Evolutionary conservation across 2,113 vertebrate genomes (phyloP).

Genomic region (Sialia sialis): DNA sequence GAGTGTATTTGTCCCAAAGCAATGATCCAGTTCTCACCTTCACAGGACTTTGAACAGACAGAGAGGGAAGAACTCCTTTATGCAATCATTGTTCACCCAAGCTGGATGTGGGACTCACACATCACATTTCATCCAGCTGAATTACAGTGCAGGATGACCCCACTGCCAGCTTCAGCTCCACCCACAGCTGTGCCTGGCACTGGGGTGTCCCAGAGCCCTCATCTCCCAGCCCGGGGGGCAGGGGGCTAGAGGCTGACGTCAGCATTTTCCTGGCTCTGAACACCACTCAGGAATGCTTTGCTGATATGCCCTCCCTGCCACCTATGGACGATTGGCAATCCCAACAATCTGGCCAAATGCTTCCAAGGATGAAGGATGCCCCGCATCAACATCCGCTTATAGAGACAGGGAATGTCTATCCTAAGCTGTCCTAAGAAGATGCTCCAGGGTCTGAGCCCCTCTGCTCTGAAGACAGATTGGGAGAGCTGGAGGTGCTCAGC

Average conservation of each 20-base stretch:
- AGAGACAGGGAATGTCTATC: neutral
- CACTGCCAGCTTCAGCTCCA: neutral
- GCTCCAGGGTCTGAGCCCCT: neutral
- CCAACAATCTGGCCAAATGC: accelerated
- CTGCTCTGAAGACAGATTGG: neutral
- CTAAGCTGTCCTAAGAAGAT: neutral
- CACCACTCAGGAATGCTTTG: neutral
- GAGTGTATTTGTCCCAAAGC: neutral
- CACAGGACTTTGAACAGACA: neutral
- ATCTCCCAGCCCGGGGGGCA: neutral
- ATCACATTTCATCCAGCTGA: neutral
- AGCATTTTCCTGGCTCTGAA: neutral
- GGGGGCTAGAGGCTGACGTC: neutral
- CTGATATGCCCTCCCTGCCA: neutral
- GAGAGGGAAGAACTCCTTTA: neutral
- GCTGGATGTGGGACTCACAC: neutral
- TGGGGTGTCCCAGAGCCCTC: neutral
- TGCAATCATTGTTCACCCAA: neutral
- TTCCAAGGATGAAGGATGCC: neutral
- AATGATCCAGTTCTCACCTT: neutral
- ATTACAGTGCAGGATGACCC: neutral
- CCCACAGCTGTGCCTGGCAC: neutral
- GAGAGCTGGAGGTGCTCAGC: neutral
- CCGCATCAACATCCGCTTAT: neutral
- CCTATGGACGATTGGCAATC: neutral